Evolutionary conservation across 2,113 vertebrate species (phyloP).

Genomic region (Rhineura floridana): DNA sequence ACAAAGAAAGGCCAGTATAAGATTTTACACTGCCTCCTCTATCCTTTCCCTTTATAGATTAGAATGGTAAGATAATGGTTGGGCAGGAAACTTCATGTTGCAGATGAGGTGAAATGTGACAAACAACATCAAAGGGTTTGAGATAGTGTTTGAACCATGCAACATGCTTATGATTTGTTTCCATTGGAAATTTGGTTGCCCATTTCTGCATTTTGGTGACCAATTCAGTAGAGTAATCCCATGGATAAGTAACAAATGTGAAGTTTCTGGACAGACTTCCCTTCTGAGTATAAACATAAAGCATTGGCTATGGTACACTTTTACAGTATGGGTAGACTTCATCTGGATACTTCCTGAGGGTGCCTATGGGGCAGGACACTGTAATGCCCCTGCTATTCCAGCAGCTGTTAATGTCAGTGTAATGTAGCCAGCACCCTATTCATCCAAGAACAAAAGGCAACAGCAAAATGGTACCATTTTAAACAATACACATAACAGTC

Average conservation of each 20-base stretch:
- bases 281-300: slow-evolving; percentile 8
- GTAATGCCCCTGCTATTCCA: neutral
- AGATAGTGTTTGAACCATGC: slow-evolving; percentile 26
- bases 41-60: neutral
- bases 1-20: neutral
- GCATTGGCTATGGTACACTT: neutral
- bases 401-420: neutral
- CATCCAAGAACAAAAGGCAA: neutral
- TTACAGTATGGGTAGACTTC: slow-evolving; percentile 11
- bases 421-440: neutral
- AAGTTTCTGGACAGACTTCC: slow-evolving; percentile 16
- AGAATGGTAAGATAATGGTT: slow-evolving; percentile 22
- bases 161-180: slow-evolving; percentile 25
- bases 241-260: slow-evolving; percentile 1
- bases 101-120: neutral
- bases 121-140: slow-evolving; percentile 31
- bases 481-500: neutral
- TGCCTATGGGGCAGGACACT: neutral
- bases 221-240: slow-evolving; percentile 16
- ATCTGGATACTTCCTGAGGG: neutral
- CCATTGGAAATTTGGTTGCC: rapidly evolving
- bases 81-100: neutral
- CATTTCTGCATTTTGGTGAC: slow-evolving; percentile 25
- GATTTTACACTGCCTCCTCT: slow-evolving; percentile 14
- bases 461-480: neutral